Conservation (phyloP, 2,888 invertebrate species). For the Loripinus fragilis region DNA sequence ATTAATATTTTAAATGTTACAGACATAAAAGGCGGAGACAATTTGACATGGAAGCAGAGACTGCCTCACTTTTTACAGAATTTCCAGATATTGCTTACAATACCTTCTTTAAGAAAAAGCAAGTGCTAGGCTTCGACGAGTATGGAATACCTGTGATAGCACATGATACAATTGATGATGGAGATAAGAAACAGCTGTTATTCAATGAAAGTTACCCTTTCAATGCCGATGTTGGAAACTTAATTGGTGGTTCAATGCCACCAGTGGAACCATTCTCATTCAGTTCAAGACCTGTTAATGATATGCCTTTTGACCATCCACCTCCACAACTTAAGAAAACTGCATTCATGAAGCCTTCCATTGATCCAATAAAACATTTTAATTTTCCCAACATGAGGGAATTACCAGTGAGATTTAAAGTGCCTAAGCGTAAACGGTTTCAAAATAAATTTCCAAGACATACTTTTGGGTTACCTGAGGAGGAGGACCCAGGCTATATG, state of each 20-base stretch:
- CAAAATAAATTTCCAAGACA: conserved; percentile 48
- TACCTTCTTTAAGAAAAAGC: conserved; percentile 48
- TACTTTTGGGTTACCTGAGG: conserved; percentile 46
- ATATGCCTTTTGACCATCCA: conserved; percentile 39
- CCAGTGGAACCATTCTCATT: conserved; percentile 39
- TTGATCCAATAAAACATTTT: conserved; percentile 27
- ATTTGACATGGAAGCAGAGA: conserved; percentile 55
- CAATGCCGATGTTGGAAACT: neutral
- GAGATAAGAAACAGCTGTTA: conserved; percentile 3
- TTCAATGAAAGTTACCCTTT: neutral
- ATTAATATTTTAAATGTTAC: neutral
- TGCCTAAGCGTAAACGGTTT: conserved; percentile 48
- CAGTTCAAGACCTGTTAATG: conserved; percentile 33
- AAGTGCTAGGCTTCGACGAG: conserved; percentile 57
- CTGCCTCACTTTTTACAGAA: conserved; percentile 53
- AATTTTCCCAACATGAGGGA: conserved; percentile 43
- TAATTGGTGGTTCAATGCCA: conserved; percentile 3
- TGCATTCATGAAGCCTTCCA: conserved; percentile 31
- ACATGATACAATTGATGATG: conserved; percentile 34
- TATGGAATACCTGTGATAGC: conserved; percentile 47
- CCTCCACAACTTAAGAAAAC: conserved; percentile 8
- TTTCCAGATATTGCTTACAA: conserved; percentile 59
- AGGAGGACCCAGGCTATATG: conserved; percentile 19
- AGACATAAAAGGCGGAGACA: conserved; percentile 45
- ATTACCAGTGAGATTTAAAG: conserved; percentile 38